Evolutionary conservation across 2,113 vertebrate species (phyloP).

Genomic region (Excalfactoria chinensis): DNA sequence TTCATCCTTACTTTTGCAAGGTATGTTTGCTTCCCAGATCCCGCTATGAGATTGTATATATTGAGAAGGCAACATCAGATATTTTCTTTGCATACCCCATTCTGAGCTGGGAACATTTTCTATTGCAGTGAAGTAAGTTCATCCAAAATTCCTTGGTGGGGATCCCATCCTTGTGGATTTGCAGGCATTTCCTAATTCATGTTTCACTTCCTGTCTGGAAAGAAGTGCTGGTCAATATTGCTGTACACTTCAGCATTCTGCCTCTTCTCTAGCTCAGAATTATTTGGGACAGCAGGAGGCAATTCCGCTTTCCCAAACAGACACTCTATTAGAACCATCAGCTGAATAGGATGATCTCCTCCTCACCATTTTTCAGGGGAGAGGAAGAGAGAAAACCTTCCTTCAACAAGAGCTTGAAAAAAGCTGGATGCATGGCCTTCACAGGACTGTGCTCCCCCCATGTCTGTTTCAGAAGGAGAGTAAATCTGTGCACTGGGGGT

Average conservation of each 20-base stretch:
- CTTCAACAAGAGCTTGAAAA: not conserved
- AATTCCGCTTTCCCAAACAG: not conserved
- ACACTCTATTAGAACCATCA: not conserved
- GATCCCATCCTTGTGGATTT: not conserved
- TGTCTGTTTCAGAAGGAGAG: not conserved
- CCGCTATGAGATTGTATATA: not conserved
- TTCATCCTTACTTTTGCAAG: not conserved
- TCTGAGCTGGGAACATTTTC: not conserved
- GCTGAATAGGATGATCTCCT: not conserved
- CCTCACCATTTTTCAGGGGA: not conserved
- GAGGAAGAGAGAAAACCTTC: not conserved
- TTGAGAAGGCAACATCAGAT: not conserved
- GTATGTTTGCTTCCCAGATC: not conserved
- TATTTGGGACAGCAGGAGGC: not conserved
- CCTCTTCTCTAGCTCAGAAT: not conserved
- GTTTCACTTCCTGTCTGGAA: not conserved
- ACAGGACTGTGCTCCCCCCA: accelerated
- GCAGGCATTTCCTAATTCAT: constrained; percentile 3
- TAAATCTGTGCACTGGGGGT: not conserved
- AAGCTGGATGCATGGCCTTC: not conserved
- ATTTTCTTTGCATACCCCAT: not conserved
- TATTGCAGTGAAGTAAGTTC: not conserved
- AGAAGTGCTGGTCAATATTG: not conserved
- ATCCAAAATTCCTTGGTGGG: constrained; percentile 40
- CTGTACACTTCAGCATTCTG: not conserved